phyloP scores from a whole-genome alignment of 1,140 invertebrate species.

The Theocolax elegans region DNA sequence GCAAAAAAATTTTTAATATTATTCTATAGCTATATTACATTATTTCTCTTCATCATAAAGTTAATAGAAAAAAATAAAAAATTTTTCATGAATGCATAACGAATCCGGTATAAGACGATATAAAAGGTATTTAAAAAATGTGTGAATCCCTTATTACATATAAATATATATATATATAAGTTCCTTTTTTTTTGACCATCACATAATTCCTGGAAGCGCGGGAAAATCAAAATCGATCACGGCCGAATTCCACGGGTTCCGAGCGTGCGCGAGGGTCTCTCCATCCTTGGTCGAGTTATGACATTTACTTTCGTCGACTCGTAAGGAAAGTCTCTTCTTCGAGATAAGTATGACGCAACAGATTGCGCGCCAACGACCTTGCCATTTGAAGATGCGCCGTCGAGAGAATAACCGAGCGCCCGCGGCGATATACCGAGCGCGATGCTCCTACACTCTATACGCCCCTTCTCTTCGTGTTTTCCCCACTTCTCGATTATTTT shows the following conservation, averaged over 20 bases:
- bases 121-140: no score
- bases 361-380: constrained; percentile 51
- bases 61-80: no score
- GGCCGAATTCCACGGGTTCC: neutral
- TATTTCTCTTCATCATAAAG: no score
- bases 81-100: no score
- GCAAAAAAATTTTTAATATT: no score
- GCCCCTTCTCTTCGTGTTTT: neutral
- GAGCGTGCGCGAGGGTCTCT: neutral
- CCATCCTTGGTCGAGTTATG: constrained; percentile 62
- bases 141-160: no score
- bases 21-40: no score
- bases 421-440: neutral
- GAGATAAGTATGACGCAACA: constrained; percentile 53
- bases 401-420: neutral
- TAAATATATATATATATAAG: no score
- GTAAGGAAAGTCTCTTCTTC: constrained; percentile 44
- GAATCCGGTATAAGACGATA: no score
- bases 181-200: no score
- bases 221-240: constrained; percentile 5
- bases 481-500: no score
- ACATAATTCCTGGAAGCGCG: neutral
- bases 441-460: neutral
- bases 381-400: constrained; percentile 61
- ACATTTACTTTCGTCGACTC: constrained; percentile 60